A percentile compares a stretch with the other conserved stretches of the same genome.
Conservation (phyloP, 2,113 vertebrate species). For the Amphiprion ocellaris region DNA sequence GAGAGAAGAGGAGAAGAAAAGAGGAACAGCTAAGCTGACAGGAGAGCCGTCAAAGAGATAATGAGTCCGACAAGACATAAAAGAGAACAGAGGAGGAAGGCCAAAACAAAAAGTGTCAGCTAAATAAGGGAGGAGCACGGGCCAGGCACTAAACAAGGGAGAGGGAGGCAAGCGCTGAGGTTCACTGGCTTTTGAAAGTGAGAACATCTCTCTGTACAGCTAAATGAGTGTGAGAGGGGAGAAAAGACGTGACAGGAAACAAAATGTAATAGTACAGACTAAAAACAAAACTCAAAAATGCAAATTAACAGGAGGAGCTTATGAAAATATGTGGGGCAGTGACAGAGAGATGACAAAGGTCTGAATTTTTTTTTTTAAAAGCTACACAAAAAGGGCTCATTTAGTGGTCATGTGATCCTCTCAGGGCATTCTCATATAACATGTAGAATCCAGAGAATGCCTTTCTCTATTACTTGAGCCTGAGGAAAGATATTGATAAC, state of each 20-base stretch:
- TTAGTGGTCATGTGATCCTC: constrained; percentile 15
- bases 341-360: neutral
- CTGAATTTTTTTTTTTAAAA: neutral
- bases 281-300: neutral
- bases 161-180: constrained; percentile 5
- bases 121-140: constrained; percentile 34
- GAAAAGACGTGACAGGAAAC: constrained; percentile 1
- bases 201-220: constrained; percentile 12
- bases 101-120: constrained; percentile 47
- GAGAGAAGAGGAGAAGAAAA: constrained; percentile 20
- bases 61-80: constrained; percentile 56
- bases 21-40: constrained; percentile 25
- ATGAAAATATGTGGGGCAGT: neutral
- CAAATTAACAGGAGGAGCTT: neutral
- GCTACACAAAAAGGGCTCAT: neutral
- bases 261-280: neutral
- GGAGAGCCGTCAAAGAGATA: constrained; percentile 49
- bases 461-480: neutral
- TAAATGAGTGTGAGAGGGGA: neutral
- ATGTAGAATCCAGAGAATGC: neutral
- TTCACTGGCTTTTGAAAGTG: constrained; percentile 47
- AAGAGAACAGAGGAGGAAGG: constrained; percentile 32
- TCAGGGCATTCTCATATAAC: neutral
- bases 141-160: constrained; percentile 25
- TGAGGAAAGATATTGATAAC: constrained; percentile 4